Conservation (phyloP, 1,140 invertebrate species). For the Calephelis virginiensis region DNA sequence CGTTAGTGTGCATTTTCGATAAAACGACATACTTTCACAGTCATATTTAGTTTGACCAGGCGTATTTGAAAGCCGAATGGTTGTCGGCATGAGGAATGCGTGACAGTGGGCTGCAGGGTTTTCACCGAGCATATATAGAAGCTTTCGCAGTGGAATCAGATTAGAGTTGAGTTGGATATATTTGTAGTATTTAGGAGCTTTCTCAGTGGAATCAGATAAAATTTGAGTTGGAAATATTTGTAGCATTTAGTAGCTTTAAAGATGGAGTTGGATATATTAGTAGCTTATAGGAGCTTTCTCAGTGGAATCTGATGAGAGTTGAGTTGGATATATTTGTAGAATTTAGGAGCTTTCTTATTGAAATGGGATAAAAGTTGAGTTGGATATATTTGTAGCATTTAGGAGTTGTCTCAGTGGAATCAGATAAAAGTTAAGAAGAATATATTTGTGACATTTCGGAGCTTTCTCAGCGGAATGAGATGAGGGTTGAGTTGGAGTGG, state of each 20-base stretch:
- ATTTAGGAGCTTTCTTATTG: conserved; percentile 60
- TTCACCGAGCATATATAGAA: conserved; percentile 56
- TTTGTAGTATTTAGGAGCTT: not conserved
- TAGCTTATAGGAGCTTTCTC: too few species aligned
- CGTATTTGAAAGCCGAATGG: conserved; percentile 42
- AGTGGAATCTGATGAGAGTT: too few species aligned
- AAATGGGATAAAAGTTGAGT: conserved; percentile 40
- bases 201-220: too few species aligned
- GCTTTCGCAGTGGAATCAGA: conserved; percentile 56
- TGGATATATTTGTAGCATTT: conserved; percentile 7
- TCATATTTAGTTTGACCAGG: conserved; percentile 32
- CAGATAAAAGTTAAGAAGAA: too few species aligned
- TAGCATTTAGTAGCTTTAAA: too few species aligned
- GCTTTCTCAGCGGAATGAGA: conserved; percentile 55
- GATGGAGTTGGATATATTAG: too few species aligned
- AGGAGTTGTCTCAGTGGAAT: too few species aligned
- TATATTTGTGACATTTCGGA: conserved; percentile 30
- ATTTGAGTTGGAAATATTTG: too few species aligned
- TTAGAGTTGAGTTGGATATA: conserved; percentile 37
- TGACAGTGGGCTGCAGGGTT: conserved; percentile 57
- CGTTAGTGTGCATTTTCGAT: conserved; percentile 17
- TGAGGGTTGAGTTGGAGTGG: conserved; percentile 38
- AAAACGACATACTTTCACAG: conserved; percentile 23
- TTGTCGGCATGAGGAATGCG: conserved; percentile 46
- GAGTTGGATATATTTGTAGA: too few species aligned